Evolutionary conservation across 1,140 invertebrate species (phyloP).

Genomic region (Scaptomyza montana): DNA sequence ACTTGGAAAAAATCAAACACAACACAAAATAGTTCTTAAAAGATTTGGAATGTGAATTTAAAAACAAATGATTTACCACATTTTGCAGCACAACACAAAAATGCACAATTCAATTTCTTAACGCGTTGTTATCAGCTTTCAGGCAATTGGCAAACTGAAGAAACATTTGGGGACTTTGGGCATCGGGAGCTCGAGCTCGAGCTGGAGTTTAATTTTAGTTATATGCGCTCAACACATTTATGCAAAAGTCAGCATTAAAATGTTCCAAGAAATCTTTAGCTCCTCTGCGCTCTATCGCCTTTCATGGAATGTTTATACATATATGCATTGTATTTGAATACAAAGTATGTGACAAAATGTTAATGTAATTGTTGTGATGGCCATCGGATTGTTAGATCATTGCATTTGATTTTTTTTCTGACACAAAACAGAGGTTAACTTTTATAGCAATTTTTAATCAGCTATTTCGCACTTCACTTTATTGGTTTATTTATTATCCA

Average conservation of each 20-base stretch:
- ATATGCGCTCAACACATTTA: neutral
- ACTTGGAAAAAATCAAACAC: constrained; percentile 10
- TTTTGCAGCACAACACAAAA: neutral
- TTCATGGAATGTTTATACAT: neutral
- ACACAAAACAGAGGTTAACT: no score
- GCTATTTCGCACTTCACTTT: neutral
- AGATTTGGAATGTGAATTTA: neutral
- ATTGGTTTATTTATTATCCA: constrained; percentile 8
- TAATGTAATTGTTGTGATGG: neutral
- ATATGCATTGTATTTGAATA: neutral
- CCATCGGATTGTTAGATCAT: no score
- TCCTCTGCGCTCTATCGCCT: neutral
- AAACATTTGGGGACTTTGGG: neutral
- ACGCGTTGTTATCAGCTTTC: constrained; percentile 19
- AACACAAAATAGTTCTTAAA: neutral
- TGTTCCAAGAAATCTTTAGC: constrained; percentile 17
- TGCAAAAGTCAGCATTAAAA: constrained; percentile 19
- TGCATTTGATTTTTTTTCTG: neutral
- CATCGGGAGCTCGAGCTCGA: neutral
- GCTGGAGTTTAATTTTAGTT: no score
- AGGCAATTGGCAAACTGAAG: constrained; percentile 18
- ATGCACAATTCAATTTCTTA: neutral
- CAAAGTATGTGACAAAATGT: neutral
- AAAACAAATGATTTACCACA: constrained; percentile 9
- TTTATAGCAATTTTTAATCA: no score